These are phyloP conservation scores for Ataeniobius toweri DNA, from an alignment of 2,797 vertebrate species.

Conservation along the genomic window DNA sequence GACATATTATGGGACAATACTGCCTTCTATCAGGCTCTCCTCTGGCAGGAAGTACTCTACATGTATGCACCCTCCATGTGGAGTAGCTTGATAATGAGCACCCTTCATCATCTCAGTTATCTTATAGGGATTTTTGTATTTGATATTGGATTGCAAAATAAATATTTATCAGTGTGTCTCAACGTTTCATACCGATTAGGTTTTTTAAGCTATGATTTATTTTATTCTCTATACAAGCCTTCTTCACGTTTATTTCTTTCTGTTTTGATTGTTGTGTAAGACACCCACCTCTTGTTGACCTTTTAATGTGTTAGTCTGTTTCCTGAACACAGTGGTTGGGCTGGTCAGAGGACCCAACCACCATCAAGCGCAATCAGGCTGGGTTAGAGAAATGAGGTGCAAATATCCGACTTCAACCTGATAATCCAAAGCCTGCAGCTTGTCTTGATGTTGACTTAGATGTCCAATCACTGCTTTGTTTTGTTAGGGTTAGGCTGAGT, in stretches of 20 bases:
- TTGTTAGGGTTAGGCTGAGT: too few relatives aligned
- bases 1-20: slow-evolving; percentile 31
- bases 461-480: slow-evolving; percentile 4
- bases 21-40: slow-evolving; percentile 34
- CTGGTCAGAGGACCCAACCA: slow-evolving; percentile 27
- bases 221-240: neutral
- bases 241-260: neutral
- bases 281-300: slow-evolving; percentile 53
- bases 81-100: slow-evolving; percentile 48
- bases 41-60: slow-evolving; percentile 23
- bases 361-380: slow-evolving; percentile 49
- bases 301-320: slow-evolving; percentile 53
- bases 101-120: slow-evolving; percentile 12
- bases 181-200: slow-evolving; percentile 1
- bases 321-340: slow-evolving; percentile 35
- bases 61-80: slow-evolving; percentile 34
- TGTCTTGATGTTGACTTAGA: slow-evolving; percentile 7
- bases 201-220: neutral
- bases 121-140: slow-evolving; percentile 12
- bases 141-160: neutral
- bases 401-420: slow-evolving; percentile 18
- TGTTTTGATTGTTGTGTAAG: slow-evolving; percentile 33
- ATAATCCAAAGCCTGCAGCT: slow-evolving; percentile 39
- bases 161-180: slow-evolving; percentile 18
- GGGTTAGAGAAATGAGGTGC: slow-evolving; percentile 3